phyloP scores from a whole-genome alignment of 2,888 invertebrate genomes.

The Volucella inflata region DNA sequence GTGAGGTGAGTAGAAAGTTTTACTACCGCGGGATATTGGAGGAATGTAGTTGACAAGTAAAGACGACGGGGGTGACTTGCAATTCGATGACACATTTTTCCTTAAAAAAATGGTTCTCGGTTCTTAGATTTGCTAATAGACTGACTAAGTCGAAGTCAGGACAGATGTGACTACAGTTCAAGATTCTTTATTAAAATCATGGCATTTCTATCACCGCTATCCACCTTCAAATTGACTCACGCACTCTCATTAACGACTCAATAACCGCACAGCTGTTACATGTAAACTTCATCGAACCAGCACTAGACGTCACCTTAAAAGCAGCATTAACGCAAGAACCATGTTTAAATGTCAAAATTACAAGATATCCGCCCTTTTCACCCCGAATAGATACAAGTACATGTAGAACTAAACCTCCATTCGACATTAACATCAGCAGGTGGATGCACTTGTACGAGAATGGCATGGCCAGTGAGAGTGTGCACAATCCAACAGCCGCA shows the following conservation, averaged over 20 bases:
- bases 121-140: too few relatives aligned
- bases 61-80: too few relatives aligned
- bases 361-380: constrained; percentile 23
- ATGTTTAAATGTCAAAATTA: constrained; percentile 54
- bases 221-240: too few relatives aligned
- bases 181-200: background rate
- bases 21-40: constrained; percentile 18
- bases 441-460: constrained; percentile 28
- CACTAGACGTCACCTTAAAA: constrained; percentile 31
- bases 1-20: constrained; percentile 22
- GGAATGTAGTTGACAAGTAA: constrained; percentile 31
- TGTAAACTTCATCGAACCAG: constrained; percentile 1
- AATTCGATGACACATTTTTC: too few relatives aligned
- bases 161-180: background rate
- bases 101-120: too few relatives aligned
- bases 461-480: constrained; percentile 7
- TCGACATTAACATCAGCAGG: constrained; percentile 7
- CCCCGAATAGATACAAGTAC: background rate
- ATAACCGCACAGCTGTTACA: background rate
- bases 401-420: background rate
- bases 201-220: too few relatives aligned
- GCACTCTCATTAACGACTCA: too few relatives aligned
- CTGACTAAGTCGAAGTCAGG: background rate
- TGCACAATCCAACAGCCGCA: constrained; percentile 11
- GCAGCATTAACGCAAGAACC: constrained; percentile 41